A percentile compares a stretch with the other conserved stretches of the same genome.
Evolutionary conservation across 2,888 invertebrate genomes (phyloP).

Genomic region (Zaprionus obscuricornis): DNA sequence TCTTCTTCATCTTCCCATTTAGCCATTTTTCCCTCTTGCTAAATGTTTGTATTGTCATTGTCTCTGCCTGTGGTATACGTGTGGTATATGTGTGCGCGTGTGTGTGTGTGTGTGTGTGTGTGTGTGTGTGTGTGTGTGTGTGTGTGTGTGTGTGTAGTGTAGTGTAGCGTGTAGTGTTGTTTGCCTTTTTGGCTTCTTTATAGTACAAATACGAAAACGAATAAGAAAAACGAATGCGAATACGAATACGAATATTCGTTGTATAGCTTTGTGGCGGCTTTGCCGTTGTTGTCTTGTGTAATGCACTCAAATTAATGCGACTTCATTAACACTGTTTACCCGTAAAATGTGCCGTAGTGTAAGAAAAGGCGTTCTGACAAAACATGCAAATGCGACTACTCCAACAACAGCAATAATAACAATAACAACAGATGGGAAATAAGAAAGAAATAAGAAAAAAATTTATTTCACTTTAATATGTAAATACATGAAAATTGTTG

Average conservation of each 20-base stretch:
- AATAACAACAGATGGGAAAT: background rate
- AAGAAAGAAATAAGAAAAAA: conserved; percentile 10
- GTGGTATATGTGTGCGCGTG: conserved; percentile 21
- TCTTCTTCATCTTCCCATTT: conserved; percentile 28
- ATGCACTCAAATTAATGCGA: conserved; percentile 75
- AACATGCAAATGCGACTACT: conserved; percentile 50
- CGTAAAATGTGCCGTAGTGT: conserved; percentile 52
- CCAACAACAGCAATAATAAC: conserved; percentile 14
- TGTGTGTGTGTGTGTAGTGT: conserved; percentile 19
- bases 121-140: conserved; percentile 7
- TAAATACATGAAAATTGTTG: conserved; percentile 35
- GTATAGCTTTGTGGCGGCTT: conserved; percentile 15
- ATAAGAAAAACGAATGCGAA: no score
- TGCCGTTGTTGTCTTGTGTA: conserved; percentile 50
- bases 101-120: conserved; percentile 9
- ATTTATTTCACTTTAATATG: conserved; percentile 41
- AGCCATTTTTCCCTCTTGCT: conserved; percentile 56
- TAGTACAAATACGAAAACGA: no score
- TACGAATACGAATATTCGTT: background rate
- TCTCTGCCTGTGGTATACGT: no score
- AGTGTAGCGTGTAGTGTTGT: no score
- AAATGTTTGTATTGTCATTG: conserved; percentile 64
- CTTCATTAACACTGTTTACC: conserved; percentile 78
- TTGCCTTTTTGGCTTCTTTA: conserved; percentile 36
- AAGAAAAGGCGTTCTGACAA: conserved; percentile 22